These are phyloP conservation scores for Ennomos erosarius DNA, from an alignment of 2,888 invertebrate genomes.

Conservation along the genomic window DNA sequence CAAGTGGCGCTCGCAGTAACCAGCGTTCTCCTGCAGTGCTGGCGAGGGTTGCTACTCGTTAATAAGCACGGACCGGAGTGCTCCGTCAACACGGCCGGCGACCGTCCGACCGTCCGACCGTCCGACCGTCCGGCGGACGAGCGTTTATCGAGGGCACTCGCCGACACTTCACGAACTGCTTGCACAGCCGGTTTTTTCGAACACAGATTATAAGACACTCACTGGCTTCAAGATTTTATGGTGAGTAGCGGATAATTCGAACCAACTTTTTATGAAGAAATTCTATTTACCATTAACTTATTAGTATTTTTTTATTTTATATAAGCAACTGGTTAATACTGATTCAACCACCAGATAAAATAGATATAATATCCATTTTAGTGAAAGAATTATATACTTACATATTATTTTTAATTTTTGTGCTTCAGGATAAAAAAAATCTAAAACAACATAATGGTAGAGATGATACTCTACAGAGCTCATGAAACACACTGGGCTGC, in stretches of 20 bases:
- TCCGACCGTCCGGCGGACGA: constrained; percentile 17
- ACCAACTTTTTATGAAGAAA: not conserved
- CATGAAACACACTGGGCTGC: too few species aligned
- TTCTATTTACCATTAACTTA: not conserved
- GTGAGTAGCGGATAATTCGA: not conserved
- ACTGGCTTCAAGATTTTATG: constrained; percentile 14
- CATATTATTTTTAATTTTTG: too few species aligned
- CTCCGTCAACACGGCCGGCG: constrained; percentile 38
- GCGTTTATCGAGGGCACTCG: constrained; percentile 23
- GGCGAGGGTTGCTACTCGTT: constrained; percentile 18
- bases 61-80: constrained; percentile 33
- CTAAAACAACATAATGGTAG: too few species aligned
- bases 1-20: constrained; percentile 6
- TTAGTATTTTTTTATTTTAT: too few species aligned
- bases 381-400: too few species aligned
- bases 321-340: too few species aligned
- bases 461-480: too few species aligned
- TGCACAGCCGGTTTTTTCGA: constrained; percentile 30
- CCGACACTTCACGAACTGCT: constrained; percentile 24
- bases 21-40: not conserved
- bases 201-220: constrained; percentile 25
- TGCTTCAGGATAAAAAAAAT: too few species aligned
- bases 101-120: constrained; percentile 8
- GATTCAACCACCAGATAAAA: too few species aligned
- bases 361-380: too few species aligned